Evolutionary conservation across 2,888 invertebrate genomes (phyloP), one percentile per base, ranked within the genome.

Genomic region (Platycnemis pennipes): DNA sequence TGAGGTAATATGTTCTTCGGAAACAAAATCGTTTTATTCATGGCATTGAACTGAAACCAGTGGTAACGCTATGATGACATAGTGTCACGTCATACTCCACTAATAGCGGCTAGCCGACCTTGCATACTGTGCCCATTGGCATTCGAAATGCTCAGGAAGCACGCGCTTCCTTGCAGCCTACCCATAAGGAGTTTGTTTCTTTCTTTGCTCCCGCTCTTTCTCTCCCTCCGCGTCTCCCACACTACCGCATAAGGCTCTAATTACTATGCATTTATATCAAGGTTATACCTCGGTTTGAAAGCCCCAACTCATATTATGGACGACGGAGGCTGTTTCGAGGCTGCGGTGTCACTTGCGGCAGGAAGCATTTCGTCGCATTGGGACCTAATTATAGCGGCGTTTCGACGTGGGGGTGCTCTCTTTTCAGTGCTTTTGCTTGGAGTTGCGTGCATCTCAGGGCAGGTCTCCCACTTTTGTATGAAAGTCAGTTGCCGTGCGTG

Each of bases 261-360:
- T 91, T 91, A 91, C 91, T 91, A 69, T 69, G 91, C 63, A 91
- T 91, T 91, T 69, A 63, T 69, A 91, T 44, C 91, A 91, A 91
- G 91, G 91, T 69, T 91, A 56, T 91, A n/a, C 37, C 63, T 91
- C 63, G 91, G 91, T 91, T 89, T 89, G 89, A 56, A 63, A 91
- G 91, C 91, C 91, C 37, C 77, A 37, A 45, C 63, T 91, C 63
- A 31, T 56, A 56, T 46, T 63, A 91, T 44, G 63, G 91, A 26
- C 63, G 89, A 16, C n/a, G 87, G 87, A 87, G 87, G 87, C 45
- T 86, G 86, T 37, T 86, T 42, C 86, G 86, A 88, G 88, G 56
- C 91, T 91, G 44, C 69, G 89, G 91, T 91, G 42, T 63, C 56
- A 45, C 42, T 56, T 91, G 63, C n/a, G 63, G 91, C 91, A 91